Base-by-base conservation (phyloP, 2,113 vertebrate genomes). In the Caretta caretta region DNA sequence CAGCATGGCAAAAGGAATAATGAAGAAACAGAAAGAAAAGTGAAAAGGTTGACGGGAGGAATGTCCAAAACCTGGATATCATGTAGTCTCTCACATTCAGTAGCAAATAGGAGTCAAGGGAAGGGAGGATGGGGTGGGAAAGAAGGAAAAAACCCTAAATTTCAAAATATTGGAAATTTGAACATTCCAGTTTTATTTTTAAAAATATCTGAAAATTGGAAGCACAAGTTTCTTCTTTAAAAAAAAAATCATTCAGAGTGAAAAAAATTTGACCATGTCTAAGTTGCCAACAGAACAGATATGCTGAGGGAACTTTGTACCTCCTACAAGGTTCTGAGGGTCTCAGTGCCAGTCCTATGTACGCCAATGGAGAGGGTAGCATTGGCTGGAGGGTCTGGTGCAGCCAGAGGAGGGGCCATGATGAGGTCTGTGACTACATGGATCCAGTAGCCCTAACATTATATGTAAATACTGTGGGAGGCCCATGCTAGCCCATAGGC, bases 1-100 rank as follows among this genome's bases (percentile, higher is more conserved):
- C 12, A 56, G 14, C 29, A 62, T 4, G 1, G 38, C 72, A 82
- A 75, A 49, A 0, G 0, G 35, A 82, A 87, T 75, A 75, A 4
- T 1, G 79, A 89, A 90, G 51, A 48, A 27, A 75, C 27, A 2
- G 10, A 10, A 93, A 46, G 42, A 16, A 12, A n/a, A 88, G 78
- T 19, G 20, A 92, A 76, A 24, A 88, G 86, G 86, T 75, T 38
- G 79, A 19, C 19, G 51, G 72, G 4, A 62, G 48, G 25, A 50
- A 84, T 35, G 35, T 69, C 12, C 62, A 57, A 12, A 5, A 62
- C 19, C 38, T 48, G 12, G 56, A 57, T 4, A 89, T 38, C 20
- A 50, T 8, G 7, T 35, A 16, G 31, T 65, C 14, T 65, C 31
- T 65, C 8, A 16, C 31, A 65, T 16, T 65, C 31, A 65, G 31